Base-by-base conservation (phyloP, 2,888 invertebrate genomes). In the Tolmerus cingulatus region DNA sequence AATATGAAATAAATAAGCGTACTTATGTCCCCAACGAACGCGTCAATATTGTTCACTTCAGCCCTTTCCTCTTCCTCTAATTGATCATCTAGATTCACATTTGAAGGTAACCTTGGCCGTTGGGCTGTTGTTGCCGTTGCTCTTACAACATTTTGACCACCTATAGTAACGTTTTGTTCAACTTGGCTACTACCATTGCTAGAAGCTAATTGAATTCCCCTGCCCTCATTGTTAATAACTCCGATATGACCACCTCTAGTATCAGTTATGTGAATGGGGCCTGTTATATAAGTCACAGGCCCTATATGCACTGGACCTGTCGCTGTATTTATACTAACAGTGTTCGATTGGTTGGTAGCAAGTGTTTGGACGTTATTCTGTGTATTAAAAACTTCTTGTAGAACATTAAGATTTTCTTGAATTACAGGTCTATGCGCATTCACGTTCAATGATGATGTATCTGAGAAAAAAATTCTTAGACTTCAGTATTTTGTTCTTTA, bases 221-320 rank as follows among this genome's bases (percentile, higher is more conserved):
- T 87, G 30, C 34, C 78, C 2, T 57, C 79, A 30, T 86, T 77
- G 4, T 88, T 55, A 9, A 86, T 84, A 12, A 87, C 74, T 76
- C 9, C 74, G 87, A 57, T 74, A 76, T 16, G 87, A 74, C n/a
- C 79, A 30, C 51, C 51, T n/a, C 19, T 66, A 14, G 82, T 66
- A n/a, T 84, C 66, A 19, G 74, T 85, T 51, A 93, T 91, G 88
- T 92, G 92, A 87, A 93, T 91, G 9, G 93, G 93, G 7, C 93
- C 93, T 87, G 92, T 93, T 19, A 94, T 92, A 79, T 93, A 92
- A n/a, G 93, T 93, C 1, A 93, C 91, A 90, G 93, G 93, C 40
- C 94, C 94, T 85, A 94, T 91, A 88, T 93, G 93, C 1, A 94
- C 93, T 27, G 66, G 27, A 88, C 92, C 92, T 51, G 91, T 91